phyloP scores from a whole-genome alignment of 2,888 invertebrate species.

The Chromoteleia sp. region DNA sequence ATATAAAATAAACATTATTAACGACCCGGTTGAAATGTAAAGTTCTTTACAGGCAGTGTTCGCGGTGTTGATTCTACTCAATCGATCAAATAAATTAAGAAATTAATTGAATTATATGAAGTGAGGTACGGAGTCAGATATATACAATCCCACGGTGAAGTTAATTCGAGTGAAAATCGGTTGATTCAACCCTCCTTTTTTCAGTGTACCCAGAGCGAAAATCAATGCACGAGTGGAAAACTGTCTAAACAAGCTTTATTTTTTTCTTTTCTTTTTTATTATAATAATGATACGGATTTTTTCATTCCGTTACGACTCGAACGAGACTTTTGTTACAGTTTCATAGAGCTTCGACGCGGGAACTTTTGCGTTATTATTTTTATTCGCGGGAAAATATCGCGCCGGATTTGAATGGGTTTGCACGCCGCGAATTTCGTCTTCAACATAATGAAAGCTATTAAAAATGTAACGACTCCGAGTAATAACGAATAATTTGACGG shows the following conservation, averaged over 20 bases:
- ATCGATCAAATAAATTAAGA: too few species aligned
- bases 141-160: too few species aligned
- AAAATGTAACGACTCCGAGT: constrained; percentile 31
- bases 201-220: constrained; percentile 22
- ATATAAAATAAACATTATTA: too few species aligned
- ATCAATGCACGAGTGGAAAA: constrained; percentile 32
- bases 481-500: constrained; percentile 44
- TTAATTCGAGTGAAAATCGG: too few species aligned
- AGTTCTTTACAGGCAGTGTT: too few species aligned
- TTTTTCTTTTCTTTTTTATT: background rate
- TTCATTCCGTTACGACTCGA: constrained; percentile 3
- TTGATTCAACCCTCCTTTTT: too few species aligned
- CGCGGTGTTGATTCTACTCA: too few species aligned
- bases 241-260: constrained; percentile 32
- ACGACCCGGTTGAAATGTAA: too few species aligned
- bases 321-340: constrained; percentile 30
- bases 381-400: background rate
- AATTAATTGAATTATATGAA: too few species aligned
- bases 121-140: too few species aligned
- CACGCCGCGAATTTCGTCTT: background rate
- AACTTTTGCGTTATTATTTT: constrained; percentile 10
- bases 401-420: background rate
- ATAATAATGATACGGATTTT: background rate
- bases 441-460: constrained; percentile 20
- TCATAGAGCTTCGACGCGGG: constrained; percentile 4